Conservation (phyloP, 2,113 vertebrate species). For the Notiomystis cincta region DNA sequence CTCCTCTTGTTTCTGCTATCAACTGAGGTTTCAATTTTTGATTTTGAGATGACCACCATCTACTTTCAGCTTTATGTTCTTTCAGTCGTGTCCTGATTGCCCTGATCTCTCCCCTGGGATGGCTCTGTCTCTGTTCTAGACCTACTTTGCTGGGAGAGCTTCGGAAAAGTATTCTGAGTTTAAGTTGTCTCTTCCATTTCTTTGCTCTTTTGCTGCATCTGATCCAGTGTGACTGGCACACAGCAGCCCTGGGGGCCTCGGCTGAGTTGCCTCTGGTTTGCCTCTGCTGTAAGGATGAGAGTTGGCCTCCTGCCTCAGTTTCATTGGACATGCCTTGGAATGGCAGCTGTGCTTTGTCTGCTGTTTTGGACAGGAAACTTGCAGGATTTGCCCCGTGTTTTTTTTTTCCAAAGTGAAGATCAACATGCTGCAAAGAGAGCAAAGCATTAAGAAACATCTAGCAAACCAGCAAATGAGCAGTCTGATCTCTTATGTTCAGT, state of each 20-base stretch:
- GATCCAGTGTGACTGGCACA: constrained; percentile 41
- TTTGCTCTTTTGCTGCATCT: neutral
- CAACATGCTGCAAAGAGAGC: neutral
- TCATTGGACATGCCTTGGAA: neutral
- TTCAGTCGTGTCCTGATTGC: neutral
- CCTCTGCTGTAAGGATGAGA: neutral
- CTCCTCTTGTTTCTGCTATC: neutral
- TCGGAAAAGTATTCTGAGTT: neutral
- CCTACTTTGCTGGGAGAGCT: neutral
- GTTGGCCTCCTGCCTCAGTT: neutral
- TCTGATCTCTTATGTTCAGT: neutral
- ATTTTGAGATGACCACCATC: neutral
- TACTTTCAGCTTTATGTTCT: neutral
- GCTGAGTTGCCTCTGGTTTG: neutral
- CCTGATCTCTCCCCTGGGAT: neutral
- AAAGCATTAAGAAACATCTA: neutral
- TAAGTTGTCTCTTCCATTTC: constrained; percentile 18
- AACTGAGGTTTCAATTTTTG: neutral
- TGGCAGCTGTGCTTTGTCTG: constrained; percentile 5
- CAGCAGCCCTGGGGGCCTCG: neutral
- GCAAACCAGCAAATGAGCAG: neutral
- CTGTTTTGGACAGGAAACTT: neutral
- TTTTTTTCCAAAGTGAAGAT: neutral
- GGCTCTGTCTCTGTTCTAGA: neutral
- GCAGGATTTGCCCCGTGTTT: neutral